Evolutionary conservation across 2,797 vertebrate species (phyloP).

Genomic region (Microchirus variegatus): DNA sequence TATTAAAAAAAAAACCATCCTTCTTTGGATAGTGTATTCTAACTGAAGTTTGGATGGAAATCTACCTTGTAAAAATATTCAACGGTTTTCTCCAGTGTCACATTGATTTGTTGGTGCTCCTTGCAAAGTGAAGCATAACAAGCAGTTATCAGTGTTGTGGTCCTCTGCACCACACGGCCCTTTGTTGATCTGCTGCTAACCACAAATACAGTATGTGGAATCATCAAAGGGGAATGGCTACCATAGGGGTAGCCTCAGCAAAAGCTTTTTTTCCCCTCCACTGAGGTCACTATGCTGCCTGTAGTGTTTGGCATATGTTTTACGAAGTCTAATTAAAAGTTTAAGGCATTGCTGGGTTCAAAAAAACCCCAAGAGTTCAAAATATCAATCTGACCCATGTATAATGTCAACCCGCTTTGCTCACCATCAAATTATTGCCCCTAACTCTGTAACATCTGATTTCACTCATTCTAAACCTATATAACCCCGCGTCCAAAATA

Average conservation of each 20-base stretch:
- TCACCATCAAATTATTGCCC: conserved; percentile 18
- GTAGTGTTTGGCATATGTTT: conserved; percentile 20
- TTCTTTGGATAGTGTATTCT: conserved; percentile 25
- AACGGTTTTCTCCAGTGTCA: conserved; percentile 29
- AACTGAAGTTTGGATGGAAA: conserved; percentile 15
- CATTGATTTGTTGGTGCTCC: not conserved
- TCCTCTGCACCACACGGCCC: conserved; percentile 43
- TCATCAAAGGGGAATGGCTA: conserved; percentile 64
- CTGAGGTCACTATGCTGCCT: conserved; percentile 15
- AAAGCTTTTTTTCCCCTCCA: conserved; percentile 10
- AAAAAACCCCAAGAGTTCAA: no score
- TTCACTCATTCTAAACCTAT: conserved; percentile 28
- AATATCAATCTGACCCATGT: conserved; percentile 12
- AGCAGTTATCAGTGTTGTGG: conserved; percentile 14
- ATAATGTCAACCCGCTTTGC: conserved; percentile 6
- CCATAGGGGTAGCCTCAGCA: conserved; percentile 18
- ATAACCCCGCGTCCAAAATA: conserved; percentile 26
- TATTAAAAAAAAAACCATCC: conserved; percentile 37
- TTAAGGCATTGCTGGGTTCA: no score
- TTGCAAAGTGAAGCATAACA: conserved; percentile 13
- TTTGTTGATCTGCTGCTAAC: conserved; percentile 62
- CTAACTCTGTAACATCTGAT: conserved; percentile 25
- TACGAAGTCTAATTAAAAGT: no score
- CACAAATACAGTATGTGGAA: conserved; percentile 43
- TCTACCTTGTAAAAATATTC: conserved; percentile 17